These are phyloP conservation scores for Sipha maydis DNA, from an alignment of 2,888 invertebrate genomes.

Conservation along the genomic window DNA sequence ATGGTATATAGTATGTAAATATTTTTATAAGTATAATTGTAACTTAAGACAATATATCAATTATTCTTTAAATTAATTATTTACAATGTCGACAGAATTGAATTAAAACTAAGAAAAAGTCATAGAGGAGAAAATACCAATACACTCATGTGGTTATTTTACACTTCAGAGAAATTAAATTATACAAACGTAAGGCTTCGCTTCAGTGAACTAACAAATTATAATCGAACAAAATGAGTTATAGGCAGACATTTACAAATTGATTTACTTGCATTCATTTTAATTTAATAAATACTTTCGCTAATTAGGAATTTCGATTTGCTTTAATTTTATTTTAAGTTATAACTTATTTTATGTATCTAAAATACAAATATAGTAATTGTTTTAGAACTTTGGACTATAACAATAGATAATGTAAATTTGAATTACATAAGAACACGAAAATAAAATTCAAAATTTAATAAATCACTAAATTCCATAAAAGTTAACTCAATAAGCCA, in stretches of 20 bases:
- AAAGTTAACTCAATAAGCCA: too few relatives aligned
- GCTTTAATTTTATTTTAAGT: not conserved
- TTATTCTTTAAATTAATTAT: not conserved
- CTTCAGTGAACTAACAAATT: constrained; percentile 44
- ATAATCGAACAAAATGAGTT: constrained; percentile 38
- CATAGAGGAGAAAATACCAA: not conserved
- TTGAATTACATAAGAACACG: too few relatives aligned
- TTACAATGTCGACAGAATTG: constrained; percentile 4
- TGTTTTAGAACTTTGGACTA: not conserved
- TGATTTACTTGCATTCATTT: constrained; percentile 28
- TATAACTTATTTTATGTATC: not conserved
- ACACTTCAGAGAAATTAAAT: constrained; percentile 44
- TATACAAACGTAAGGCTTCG: constrained; percentile 44
- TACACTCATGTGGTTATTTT: constrained; percentile 9
- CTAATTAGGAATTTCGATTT: not conserved
- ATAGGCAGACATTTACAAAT: constrained; percentile 47
- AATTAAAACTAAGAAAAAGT: constrained; percentile 38
- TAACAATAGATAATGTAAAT: too few relatives aligned
- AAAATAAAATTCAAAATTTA: too few relatives aligned
- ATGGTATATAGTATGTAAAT: not conserved
- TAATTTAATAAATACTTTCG: constrained; percentile 39
- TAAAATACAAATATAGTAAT: not conserved
- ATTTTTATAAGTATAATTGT: too few relatives aligned
- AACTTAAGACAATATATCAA: not conserved
- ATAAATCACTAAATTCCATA: too few relatives aligned